A percentile compares a stretch with the other conserved stretches of the same genome.
Evolutionary conservation across 1,140 invertebrate genomes (phyloP).

Genomic region (Drosophila truncata): DNA sequence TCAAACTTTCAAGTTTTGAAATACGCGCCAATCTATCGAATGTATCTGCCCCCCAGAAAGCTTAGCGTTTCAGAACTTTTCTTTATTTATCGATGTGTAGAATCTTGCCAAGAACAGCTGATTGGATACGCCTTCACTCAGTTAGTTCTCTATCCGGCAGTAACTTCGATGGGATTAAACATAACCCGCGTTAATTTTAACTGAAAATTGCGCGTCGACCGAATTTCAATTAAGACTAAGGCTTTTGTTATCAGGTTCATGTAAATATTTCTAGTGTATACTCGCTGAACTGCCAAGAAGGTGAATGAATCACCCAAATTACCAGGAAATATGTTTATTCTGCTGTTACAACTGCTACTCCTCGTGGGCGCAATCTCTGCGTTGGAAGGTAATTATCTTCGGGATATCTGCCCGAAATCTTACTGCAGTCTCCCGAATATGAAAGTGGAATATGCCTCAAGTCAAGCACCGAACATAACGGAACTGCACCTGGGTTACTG

Average conservation of each 20-base stretch:
- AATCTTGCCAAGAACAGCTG: neutral
- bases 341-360: neutral
- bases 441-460: too few relatives aligned
- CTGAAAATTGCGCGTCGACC: neutral
- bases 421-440: neutral
- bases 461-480: neutral
- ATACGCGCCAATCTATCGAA: neutral
- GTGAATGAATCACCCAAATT: neutral
- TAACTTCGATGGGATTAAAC: slow-evolving; percentile 6
- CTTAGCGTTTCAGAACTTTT: neutral
- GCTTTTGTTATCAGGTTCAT: too few relatives aligned
- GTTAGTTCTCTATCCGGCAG: neutral
- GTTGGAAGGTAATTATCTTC: neutral
- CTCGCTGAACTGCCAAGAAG: neutral
- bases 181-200: neutral
- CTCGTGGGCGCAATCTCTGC: neutral
- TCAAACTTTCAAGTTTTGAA: neutral
- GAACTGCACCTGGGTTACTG: slow-evolving; percentile 1
- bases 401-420: neutral
- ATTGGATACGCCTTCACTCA: neutral
- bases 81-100: neutral
- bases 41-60: neutral
- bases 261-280: neutral
- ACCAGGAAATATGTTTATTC: neutral
- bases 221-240: neutral